Conservation (phyloP, 2,797 vertebrate genomes). For the Peromyscus aztecus region DNA sequence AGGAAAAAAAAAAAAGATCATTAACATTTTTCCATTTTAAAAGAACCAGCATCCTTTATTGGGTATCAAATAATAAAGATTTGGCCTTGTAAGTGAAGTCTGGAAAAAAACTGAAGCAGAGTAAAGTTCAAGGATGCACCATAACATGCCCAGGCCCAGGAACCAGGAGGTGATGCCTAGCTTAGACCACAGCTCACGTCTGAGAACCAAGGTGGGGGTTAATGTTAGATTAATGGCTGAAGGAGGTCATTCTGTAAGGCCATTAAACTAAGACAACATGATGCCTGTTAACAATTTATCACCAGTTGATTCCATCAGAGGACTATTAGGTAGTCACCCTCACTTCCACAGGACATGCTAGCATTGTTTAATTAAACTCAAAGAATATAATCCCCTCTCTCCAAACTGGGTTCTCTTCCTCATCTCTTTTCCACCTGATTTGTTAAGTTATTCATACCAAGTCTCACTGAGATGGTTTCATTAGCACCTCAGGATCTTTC, state of each 20-base stretch:
- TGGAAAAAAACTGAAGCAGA: constrained; percentile 61
- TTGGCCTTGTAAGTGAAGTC: constrained; percentile 82
- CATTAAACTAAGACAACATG: constrained; percentile 80
- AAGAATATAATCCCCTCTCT: constrained; percentile 84
- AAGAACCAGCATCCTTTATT: constrained; percentile 85
- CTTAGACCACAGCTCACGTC: background rate
- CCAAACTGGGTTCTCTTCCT: constrained; percentile 87
- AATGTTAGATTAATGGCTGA: constrained; percentile 11
- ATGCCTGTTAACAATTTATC: constrained; percentile 78
- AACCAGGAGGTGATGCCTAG: background rate
- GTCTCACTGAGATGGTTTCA: constrained; percentile 81
- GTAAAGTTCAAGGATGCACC: background rate
- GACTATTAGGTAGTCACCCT: constrained; percentile 77
- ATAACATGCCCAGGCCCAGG: background rate
- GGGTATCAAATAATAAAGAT: constrained; percentile 89
- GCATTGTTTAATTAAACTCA: constrained; percentile 81
- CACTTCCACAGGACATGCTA: constrained; percentile 69
- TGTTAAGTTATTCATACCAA: constrained; percentile 84
- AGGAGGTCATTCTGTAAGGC: constrained; percentile 25
- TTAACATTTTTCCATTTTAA: constrained; percentile 90
- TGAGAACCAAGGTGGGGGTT: background rate
- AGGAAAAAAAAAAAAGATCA: constrained; percentile 84
- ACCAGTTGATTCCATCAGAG: constrained; percentile 76
- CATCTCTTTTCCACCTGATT: constrained; percentile 86
- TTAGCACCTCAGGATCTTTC: constrained; percentile 59